These are phyloP conservation scores for Drosophila lowei DNA, from an alignment of 1,140 invertebrate genomes.

Conservation along the genomic window DNA sequence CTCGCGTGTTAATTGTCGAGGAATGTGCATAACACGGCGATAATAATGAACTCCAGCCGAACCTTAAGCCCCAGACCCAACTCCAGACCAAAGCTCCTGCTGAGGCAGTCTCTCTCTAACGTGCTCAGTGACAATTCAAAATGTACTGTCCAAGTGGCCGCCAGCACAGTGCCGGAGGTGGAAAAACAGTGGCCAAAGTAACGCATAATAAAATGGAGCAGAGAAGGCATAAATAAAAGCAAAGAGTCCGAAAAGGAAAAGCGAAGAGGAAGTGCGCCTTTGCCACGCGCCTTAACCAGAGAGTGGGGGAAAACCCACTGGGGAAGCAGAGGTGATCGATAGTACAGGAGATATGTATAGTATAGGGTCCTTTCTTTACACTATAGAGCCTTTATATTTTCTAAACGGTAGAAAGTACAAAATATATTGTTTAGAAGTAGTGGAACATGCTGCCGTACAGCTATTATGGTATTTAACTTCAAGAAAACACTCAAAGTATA, in stretches of 20 bases:
- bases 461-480: too few relatives aligned
- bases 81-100: conserved; percentile 3
- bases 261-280: conserved; percentile 33
- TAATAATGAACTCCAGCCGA: conserved; percentile 57
- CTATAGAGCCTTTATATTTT: too few relatives aligned
- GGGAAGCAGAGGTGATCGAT: conserved; percentile 23
- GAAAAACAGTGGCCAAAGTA: conserved; percentile 33
- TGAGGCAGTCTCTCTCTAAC: conserved; percentile 47
- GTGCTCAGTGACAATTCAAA: conserved; percentile 79
- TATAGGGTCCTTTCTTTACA: too few relatives aligned
- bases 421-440: too few relatives aligned
- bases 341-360: too few relatives aligned
- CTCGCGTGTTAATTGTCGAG: conserved; percentile 79
- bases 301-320: not conserved
- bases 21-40: conserved; percentile 77
- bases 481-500: too few relatives aligned
- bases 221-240: conserved; percentile 39
- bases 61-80: conserved; percentile 9
- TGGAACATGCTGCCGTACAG: too few relatives aligned
- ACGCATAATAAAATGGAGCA: conserved; percentile 61
- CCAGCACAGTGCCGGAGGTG: conserved; percentile 14
- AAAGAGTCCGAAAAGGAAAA: conserved; percentile 23
- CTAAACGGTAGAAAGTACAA: too few relatives aligned
- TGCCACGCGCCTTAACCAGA: conserved; percentile 28
- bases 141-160: conserved; percentile 72